Conservation (phyloP, 2,113 vertebrate species). For the Aspiorhynchus laticeps region DNA sequence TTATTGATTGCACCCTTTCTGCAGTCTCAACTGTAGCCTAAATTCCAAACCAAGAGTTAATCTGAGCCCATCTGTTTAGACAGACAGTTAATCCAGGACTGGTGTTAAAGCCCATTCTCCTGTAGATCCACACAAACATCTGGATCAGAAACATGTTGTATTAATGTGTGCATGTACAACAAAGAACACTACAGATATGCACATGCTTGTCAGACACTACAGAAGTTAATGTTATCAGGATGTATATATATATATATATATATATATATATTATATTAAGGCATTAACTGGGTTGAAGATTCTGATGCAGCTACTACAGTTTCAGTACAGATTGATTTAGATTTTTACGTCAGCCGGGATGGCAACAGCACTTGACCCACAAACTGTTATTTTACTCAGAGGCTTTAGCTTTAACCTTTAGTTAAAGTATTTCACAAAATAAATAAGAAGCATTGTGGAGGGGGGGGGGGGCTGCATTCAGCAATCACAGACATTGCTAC, state of each 20-base stretch:
- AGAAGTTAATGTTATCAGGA: background rate
- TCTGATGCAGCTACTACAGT: background rate
- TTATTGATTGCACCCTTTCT: background rate
- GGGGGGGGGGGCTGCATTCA: background rate
- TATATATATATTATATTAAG: no score
- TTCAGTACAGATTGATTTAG: background rate
- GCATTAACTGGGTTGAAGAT: no score
- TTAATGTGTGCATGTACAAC: background rate
- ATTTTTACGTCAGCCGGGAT: background rate
- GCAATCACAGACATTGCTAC: background rate
- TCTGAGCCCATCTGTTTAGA: constrained; percentile 36
- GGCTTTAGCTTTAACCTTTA: background rate
- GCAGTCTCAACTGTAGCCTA: constrained; percentile 10
- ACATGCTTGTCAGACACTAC: background rate
- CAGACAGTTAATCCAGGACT: constrained; percentile 25
- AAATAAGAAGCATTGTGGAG: background rate
- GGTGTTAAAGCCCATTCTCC: constrained; percentile 26
- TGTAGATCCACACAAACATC: constrained; percentile 38
- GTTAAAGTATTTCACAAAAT: background rate
- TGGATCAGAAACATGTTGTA: constrained; percentile 34
- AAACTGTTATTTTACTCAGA: background rate
- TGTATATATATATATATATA: background rate
- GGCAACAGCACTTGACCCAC: background rate
- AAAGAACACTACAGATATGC: background rate
- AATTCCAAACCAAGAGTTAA: constrained; percentile 10